Conservation (phyloP, 2,113 vertebrate species). For the Orientallactaga bullata region DNA sequence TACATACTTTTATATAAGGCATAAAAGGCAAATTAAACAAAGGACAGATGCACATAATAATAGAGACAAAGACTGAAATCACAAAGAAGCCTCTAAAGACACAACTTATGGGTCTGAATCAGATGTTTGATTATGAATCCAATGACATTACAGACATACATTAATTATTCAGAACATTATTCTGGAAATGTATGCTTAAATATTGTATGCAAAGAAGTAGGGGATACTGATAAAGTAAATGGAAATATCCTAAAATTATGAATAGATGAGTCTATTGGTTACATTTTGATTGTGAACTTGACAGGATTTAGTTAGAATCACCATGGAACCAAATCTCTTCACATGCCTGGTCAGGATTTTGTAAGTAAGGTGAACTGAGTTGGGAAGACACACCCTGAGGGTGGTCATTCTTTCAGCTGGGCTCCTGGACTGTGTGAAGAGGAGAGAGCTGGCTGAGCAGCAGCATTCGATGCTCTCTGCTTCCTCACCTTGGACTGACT, state of each 20-base stretch:
- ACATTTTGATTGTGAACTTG: no score
- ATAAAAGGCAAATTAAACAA: neutral
- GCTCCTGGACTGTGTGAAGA: no score
- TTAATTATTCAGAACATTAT: conserved; percentile 24
- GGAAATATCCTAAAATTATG: neutral
- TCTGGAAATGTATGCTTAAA: conserved; percentile 8
- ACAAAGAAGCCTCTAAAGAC: neutral
- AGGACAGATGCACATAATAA: neutral
- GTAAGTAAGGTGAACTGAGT: no score
- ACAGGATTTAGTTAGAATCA: no score
- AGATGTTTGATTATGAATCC: neutral
- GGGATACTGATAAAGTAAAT: neutral
- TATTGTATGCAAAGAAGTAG: neutral
- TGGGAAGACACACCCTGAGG: no score
- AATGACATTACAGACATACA: neutral
- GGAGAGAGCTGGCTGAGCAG: no score
- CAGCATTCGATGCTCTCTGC: no score
- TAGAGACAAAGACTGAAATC: neutral
- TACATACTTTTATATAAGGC: neutral
- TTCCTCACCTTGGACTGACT: no score
- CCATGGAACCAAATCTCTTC: no score
- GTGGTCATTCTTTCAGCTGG: no score
- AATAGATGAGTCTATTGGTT: neutral
- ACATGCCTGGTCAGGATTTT: no score
- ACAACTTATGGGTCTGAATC: neutral